Conservation (phyloP, 2,888 invertebrate species). For the Cantharis rustica region DNA sequence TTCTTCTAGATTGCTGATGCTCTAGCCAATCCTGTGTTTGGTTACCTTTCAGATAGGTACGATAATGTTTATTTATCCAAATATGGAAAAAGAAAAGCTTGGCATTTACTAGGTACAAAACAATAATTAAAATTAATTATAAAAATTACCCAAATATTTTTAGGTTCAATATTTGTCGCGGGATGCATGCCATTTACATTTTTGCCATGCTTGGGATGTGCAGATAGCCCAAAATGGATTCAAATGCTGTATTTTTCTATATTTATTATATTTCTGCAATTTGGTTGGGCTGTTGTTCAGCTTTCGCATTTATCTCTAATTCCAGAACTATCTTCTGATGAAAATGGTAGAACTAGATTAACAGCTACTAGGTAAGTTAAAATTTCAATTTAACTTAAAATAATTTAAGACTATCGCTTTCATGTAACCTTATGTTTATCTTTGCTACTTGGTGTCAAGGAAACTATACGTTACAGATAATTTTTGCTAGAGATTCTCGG, state of each 20-base stretch:
- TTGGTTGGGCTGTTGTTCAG: slow-evolving; percentile 93
- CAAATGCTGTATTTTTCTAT: slow-evolving; percentile 76
- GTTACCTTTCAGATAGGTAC: slow-evolving; percentile 78
- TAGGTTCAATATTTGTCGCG: slow-evolving; percentile 77
- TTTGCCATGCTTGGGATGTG: slow-evolving; percentile 70
- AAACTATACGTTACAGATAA: neutral
- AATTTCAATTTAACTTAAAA: neutral
- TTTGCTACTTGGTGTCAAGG: neutral
- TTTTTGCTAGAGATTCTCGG: neutral
- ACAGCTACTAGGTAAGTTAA: slow-evolving; percentile 72
- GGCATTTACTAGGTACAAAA: slow-evolving; percentile 81
- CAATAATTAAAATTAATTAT: slow-evolving; percentile 5
- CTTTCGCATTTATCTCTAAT: slow-evolving; percentile 92
- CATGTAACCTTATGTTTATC: neutral
- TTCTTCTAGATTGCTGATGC: slow-evolving; percentile 73
- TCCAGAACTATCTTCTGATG: slow-evolving; percentile 76
- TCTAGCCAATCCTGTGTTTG: slow-evolving; percentile 85
- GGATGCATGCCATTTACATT: slow-evolving; percentile 88
- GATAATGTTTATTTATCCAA: slow-evolving; percentile 68
- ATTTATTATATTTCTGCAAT: slow-evolving; percentile 84
- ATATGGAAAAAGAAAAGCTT: slow-evolving; percentile 83
- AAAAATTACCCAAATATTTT: slow-evolving; percentile 40
- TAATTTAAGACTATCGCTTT: neutral
- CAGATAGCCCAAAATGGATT: slow-evolving; percentile 66
- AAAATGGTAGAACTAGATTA: slow-evolving; percentile 75